Conservation (phyloP, 2,113 vertebrate genomes). For the Spilogale gracilis region DNA sequence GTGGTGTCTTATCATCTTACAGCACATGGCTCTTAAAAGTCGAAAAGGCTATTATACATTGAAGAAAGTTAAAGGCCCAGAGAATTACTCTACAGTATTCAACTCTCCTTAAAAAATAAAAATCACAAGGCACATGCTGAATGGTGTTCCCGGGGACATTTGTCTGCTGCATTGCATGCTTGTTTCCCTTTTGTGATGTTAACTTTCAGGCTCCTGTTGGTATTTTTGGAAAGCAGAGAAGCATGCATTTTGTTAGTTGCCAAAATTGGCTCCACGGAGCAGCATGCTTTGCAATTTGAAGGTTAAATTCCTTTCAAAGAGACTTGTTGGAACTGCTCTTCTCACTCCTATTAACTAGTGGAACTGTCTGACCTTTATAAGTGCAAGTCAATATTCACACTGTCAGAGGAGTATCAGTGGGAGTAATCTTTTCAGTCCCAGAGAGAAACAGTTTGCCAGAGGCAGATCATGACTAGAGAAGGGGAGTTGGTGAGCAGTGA, state of each 20-base stretch:
- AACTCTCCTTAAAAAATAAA: conserved; percentile 66
- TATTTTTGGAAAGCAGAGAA: conserved; percentile 75
- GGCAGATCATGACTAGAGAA: conserved; percentile 79
- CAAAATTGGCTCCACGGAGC: conserved; percentile 70
- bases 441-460: conserved; percentile 82
- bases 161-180: background rate
- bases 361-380: conserved; percentile 87
- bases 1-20: conserved; percentile 74
- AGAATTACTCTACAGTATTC: conserved; percentile 50
- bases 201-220: conserved; percentile 50
- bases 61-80: conserved; percentile 69
- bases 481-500: conserved; percentile 74
- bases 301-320: conserved; percentile 84
- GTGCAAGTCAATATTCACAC: conserved; percentile 84
- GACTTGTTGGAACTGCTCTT: conserved; percentile 80
- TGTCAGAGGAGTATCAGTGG: conserved; percentile 78
- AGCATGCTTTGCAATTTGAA: conserved; percentile 82
- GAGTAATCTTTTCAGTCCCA: conserved; percentile 80
- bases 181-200: conserved; percentile 42
- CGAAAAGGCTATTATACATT: conserved; percentile 59
- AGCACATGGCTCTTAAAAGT: conserved; percentile 68
- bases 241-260: conserved; percentile 54
- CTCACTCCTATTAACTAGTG: conserved; percentile 81
- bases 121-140: conserved; percentile 53
- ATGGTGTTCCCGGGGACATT: background rate